Conservation (phyloP, 2,888 invertebrate genomes). For the Sarcophaga variegata region DNA sequence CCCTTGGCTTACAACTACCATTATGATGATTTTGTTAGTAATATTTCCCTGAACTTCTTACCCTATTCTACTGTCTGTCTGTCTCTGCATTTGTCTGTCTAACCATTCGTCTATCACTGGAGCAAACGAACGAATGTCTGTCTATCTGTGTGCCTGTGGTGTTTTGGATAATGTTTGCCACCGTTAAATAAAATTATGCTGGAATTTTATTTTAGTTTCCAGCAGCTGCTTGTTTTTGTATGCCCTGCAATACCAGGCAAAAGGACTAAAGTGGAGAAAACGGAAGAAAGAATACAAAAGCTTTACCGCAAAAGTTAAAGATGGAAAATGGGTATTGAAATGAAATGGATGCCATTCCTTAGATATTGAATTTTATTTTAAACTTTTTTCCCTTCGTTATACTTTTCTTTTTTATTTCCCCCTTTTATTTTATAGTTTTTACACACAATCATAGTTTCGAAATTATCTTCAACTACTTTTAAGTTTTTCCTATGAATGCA, state of each 20-base stretch:
- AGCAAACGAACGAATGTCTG: neutral
- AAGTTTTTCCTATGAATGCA: slow-evolving; percentile 14
- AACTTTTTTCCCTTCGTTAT: slow-evolving; percentile 10
- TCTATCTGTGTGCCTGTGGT: slow-evolving; percentile 5
- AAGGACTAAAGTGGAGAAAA: neutral
- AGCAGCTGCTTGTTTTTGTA: slow-evolving; percentile 27
- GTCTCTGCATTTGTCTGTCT: neutral
- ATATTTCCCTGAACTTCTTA: neutral
- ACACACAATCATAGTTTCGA: slow-evolving; percentile 39
- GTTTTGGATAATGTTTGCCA: slow-evolving; percentile 36
- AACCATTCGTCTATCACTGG: neutral
- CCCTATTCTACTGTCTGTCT: neutral
- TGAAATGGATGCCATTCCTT: slow-evolving; percentile 52
- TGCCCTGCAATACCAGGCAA: slow-evolving; percentile 16
- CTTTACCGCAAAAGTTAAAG: slow-evolving; percentile 21
- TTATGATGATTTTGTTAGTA: neutral
- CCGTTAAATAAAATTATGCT: slow-evolving; percentile 51
- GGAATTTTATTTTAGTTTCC: slow-evolving; percentile 36
- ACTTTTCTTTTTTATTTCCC: neutral
- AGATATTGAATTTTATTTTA: slow-evolving; percentile 53
- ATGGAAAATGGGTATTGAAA: slow-evolving; percentile 5
- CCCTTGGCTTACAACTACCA: neutral
- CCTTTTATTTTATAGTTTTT: neutral
- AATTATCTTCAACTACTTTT: slow-evolving; percentile 27
- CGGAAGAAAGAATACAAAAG: slow-evolving; percentile 29